Percentiles rank a stretch among this genome's conserved stretches.
phyloP scores from a whole-genome alignment of 2,113 vertebrate species.

The Oncorhynchus keta region DNA sequence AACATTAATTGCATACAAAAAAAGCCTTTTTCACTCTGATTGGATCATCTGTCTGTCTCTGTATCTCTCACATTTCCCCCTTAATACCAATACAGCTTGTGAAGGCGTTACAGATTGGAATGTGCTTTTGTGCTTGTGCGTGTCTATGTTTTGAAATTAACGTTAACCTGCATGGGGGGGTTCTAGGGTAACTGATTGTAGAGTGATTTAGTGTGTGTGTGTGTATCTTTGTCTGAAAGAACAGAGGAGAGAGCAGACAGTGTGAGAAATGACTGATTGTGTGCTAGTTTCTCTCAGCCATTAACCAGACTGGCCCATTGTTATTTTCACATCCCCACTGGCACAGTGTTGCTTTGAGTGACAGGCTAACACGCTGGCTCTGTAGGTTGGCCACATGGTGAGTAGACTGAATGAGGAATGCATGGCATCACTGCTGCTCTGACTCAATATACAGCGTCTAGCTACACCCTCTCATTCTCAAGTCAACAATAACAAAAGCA shows the following conservation, averaged over 20 bases:
- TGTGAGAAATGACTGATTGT: slow-evolving; percentile 60
- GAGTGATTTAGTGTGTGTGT: slow-evolving; percentile 34
- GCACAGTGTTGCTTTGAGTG: slow-evolving; percentile 68
- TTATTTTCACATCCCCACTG: slow-evolving; percentile 63
- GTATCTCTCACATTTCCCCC: slow-evolving; percentile 37
- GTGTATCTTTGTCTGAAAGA: slow-evolving; percentile 35
- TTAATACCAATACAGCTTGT: neutral
- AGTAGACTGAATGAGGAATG: slow-evolving; percentile 50
- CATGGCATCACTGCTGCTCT: slow-evolving; percentile 45
- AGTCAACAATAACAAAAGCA: slow-evolving; percentile 9
- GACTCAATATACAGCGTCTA: slow-evolving; percentile 49
- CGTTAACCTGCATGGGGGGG: slow-evolving; percentile 56
- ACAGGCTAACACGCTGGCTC: slow-evolving; percentile 66
- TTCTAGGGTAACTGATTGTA: slow-evolving; percentile 56
- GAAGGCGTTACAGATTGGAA: slow-evolving; percentile 50
- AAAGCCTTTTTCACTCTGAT: slow-evolving; percentile 8
- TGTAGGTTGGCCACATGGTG: slow-evolving; percentile 68
- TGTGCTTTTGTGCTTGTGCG: slow-evolving; percentile 43
- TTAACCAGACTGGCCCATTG: slow-evolving; percentile 71
- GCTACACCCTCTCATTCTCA: slow-evolving; percentile 20
- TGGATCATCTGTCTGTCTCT: slow-evolving; percentile 36
- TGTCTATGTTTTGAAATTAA: slow-evolving; percentile 50
- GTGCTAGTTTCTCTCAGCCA: slow-evolving; percentile 64
- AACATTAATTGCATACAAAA: slow-evolving; percentile 63
- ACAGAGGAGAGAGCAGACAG: slow-evolving; percentile 49